phyloP scores from a whole-genome alignment of 2,888 invertebrate genomes.

The Lochmaea crataegi region DNA sequence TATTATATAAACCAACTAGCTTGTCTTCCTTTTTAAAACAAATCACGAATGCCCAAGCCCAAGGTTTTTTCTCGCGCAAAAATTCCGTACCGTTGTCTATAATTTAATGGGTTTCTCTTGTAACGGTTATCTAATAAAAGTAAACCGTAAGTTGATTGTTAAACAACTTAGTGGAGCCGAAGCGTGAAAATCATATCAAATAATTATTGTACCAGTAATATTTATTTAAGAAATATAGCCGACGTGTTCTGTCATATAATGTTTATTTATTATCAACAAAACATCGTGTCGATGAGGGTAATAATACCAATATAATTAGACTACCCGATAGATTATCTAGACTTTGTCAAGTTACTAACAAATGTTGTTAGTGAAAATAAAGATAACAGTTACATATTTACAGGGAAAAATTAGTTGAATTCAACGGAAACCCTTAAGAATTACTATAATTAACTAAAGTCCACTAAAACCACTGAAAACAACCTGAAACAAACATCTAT shows the following conservation, averaged over 20 bases:
- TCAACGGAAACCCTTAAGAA: too few species aligned
- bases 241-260: not conserved
- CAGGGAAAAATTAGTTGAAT: too few species aligned
- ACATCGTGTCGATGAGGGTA: not conserved
- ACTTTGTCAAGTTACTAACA: too few species aligned
- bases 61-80: not conserved
- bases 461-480: too few species aligned
- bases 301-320: not conserved
- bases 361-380: too few species aligned
- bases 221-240: not conserved
- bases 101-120: not conserved
- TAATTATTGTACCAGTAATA: not conserved
- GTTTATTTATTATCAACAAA: not conserved
- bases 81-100: not conserved
- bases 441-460: too few species aligned
- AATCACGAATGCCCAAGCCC: not conserved
- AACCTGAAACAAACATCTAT: too few species aligned
- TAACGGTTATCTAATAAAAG: conserved; percentile 5
- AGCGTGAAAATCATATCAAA: conserved; percentile 2
- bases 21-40: not conserved
- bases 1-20: not conserved
- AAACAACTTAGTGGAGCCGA: not conserved
- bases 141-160: not conserved
- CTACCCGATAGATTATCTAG: too few species aligned
- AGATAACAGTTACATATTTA: too few species aligned